Conservation (phyloP, 2,888 invertebrate genomes). For the Hypomecis atomaria region DNA sequence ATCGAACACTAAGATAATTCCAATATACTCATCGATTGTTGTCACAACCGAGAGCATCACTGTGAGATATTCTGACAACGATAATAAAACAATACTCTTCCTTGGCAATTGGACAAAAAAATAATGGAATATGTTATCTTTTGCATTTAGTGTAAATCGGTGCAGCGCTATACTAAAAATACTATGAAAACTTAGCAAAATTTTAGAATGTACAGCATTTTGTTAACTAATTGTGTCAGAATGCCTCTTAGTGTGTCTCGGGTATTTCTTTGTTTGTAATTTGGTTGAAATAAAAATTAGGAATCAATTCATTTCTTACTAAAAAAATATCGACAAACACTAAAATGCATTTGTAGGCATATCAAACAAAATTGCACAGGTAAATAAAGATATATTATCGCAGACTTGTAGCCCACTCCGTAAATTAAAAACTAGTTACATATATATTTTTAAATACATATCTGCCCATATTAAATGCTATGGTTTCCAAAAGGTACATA, state of each 20-base stretch:
- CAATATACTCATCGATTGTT: conserved; percentile 64
- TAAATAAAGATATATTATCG: conserved; percentile 45
- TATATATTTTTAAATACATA: conserved; percentile 54
- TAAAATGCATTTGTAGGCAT: conserved; percentile 56
- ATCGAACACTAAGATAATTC: conserved; percentile 53
- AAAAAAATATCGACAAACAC: conserved; percentile 54
- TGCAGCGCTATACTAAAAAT: no score
- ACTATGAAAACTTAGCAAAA: no score
- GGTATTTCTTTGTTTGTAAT: no score
- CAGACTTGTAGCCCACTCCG: conserved; percentile 53
- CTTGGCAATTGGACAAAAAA: neutral
- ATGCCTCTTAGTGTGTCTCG: no score
- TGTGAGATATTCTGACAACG: neutral
- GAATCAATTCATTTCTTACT: neutral
- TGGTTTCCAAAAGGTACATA: conserved; percentile 34
- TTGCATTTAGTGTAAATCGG: no score
- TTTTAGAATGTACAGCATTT: no score
- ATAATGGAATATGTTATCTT: neutral
- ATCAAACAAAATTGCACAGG: conserved; percentile 62
- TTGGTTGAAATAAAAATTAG: neutral
- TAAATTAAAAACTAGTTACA: conserved; percentile 39
- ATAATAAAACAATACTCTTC: neutral
- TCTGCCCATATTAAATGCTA: conserved; percentile 75
- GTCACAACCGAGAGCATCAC: conserved; percentile 47
- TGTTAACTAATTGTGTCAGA: no score